Percentiles rank a stretch among this genome's conserved stretches.
Conservation (phyloP, 2,888 invertebrate species). For the Agriopis leucophaearia region DNA sequence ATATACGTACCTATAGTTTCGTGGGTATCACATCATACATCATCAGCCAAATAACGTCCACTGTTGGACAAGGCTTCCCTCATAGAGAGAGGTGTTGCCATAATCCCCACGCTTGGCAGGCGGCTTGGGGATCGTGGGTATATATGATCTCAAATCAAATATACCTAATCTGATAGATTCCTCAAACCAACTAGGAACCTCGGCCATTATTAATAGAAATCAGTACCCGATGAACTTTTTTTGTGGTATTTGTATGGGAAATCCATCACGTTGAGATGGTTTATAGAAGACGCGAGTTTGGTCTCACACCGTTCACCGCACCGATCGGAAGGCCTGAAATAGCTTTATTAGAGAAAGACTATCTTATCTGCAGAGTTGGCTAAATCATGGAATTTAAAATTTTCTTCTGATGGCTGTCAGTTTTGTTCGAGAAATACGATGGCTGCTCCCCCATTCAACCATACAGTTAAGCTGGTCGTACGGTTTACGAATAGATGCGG, state of each 20-base stretch:
- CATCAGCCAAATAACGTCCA: too few relatives aligned
- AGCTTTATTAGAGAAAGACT: constrained; percentile 63
- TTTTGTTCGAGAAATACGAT: background rate
- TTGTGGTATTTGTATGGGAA: constrained; percentile 38
- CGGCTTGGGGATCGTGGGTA: too few relatives aligned
- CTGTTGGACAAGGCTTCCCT: too few relatives aligned
- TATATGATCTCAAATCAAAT: constrained; percentile 25
- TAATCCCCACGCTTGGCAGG: too few relatives aligned
- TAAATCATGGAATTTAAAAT: background rate
- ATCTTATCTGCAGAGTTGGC: background rate
- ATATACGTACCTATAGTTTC: too few relatives aligned
- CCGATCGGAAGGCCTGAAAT: constrained; percentile 72
- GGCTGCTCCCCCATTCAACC: background rate
- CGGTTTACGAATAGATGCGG: constrained; percentile 75
- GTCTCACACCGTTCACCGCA: constrained; percentile 25
- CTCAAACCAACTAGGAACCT: constrained; percentile 32
- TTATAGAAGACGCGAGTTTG: constrained; percentile 10
- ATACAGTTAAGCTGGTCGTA: background rate
- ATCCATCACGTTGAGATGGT: constrained; percentile 35
- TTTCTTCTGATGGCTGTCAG: background rate
- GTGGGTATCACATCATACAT: too few relatives aligned
- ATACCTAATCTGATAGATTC: constrained; percentile 29
- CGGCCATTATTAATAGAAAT: constrained; percentile 42
- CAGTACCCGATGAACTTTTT: constrained; percentile 41
- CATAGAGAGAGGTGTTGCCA: too few relatives aligned